phyloP scores from a whole-genome alignment of 2,888 invertebrate genomes.

The Euproctis similis region DNA sequence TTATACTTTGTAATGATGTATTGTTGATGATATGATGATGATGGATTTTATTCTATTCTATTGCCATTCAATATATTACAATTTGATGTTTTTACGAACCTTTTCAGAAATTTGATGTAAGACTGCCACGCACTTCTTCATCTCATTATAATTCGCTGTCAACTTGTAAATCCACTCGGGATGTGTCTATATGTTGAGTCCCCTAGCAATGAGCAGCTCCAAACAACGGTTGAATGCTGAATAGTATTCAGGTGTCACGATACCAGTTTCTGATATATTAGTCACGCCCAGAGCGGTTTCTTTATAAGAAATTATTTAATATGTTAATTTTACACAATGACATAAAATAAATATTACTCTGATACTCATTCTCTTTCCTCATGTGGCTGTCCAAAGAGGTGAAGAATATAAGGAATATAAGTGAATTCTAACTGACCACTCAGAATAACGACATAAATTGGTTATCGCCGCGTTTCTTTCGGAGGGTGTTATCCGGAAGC shows the following conservation, averaged over 20 bases:
- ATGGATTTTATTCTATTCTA: not conserved
- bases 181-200: constrained; percentile 39
- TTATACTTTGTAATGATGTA: too few relatives aligned
- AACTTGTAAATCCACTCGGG: constrained; percentile 37
- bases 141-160: constrained; percentile 31
- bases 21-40: too few relatives aligned
- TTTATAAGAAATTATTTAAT: constrained; percentile 12
- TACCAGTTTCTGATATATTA: constrained; percentile 32
- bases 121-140: constrained; percentile 29
- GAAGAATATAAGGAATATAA: too few relatives aligned
- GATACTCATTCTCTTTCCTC: too few relatives aligned
- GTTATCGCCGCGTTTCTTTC: not conserved
- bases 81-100: constrained; percentile 23
- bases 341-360: too few relatives aligned
- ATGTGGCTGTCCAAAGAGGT: too few relatives aligned
- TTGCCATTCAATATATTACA: not conserved
- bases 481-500: too few relatives aligned
- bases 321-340: not conserved
- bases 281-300: constrained; percentile 50
- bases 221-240: constrained; percentile 36
- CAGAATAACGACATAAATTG: not conserved
- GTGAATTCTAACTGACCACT: too few relatives aligned
- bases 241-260: constrained; percentile 44
- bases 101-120: constrained; percentile 44
- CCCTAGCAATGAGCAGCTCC: constrained; percentile 34